Evolutionary conservation across 2,888 invertebrate genomes (phyloP), one percentile per base, ranked within the genome.

Genomic region (Drosophila longiperda): DNA sequence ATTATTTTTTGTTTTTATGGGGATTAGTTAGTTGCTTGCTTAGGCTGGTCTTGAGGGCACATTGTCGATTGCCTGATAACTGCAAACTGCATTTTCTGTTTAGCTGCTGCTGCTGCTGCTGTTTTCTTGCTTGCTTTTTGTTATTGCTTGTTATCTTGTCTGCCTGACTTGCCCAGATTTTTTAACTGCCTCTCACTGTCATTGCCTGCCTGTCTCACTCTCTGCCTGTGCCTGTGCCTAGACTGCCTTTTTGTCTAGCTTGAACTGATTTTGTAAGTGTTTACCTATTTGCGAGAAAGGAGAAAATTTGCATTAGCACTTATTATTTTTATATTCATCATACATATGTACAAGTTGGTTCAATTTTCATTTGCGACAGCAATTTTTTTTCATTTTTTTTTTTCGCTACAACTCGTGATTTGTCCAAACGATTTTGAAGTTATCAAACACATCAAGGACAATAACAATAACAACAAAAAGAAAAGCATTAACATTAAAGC

Each of bases 211-310:
- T 67, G 79, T 66, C 59, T 79, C 62, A 61, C 62, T 79, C 59
- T 76, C 69, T 89, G 82, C 78, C 86, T 89, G 23, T 45, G 86
- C 15, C 53, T 55, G 54, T 73, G 87, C 88, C 88, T 90, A 90
- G 87, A 85, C 89, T 90, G 89, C 74, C 78, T 83, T 73, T 73
- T 71, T 89, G 87, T 85, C 87, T 89, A 89, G 89, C 79, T 82
- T 89, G 83, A 90, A 87, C 90, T 91, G 86, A 89, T 75, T 76
- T 69, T 87, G 90, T 90, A 85, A 90, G 90, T 89, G 89, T 87
- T 87, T 89, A 91, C 91, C 91, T 91, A 91, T 88, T 91, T 90
- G 86, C 91, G 83, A 88, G 82, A 91, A 87, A 90, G 85, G 89
- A 90, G 81, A 91, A 91, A 91, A 91, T 83, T 80, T 87, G 57